Percentiles rank a stretch among this genome's conserved stretches.
phyloP scores from a whole-genome alignment of 2,888 invertebrate species.

The Diarsia rubi region DNA sequence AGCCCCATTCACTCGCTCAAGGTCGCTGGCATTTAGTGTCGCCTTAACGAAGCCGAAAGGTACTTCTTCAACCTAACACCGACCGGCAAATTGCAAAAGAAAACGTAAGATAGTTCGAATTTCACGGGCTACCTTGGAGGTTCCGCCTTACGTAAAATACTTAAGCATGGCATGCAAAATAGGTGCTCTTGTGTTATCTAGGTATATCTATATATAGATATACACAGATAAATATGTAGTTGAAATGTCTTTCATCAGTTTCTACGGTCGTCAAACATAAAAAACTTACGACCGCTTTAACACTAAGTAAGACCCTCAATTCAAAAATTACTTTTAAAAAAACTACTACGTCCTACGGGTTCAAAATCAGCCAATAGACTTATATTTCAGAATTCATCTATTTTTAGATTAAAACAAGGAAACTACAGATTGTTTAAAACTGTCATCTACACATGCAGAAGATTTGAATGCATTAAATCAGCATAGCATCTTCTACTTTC shows the following conservation, averaged over 20 bases:
- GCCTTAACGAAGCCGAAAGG: too few species aligned
- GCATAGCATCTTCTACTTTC: neutral
- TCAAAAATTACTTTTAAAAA: neutral
- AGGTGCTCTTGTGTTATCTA: too few species aligned
- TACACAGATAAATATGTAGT: too few species aligned
- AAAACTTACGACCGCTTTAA: neutral
- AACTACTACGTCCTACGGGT: neutral
- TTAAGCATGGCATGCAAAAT: too few species aligned
- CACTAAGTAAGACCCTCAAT: neutral
- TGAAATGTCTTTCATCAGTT: neutral
- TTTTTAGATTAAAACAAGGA: neutral
- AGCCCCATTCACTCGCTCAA: too few species aligned
- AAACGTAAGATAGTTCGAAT: too few species aligned
- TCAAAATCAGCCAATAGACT: neutral
- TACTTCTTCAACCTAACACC: too few species aligned
- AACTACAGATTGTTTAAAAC: neutral
- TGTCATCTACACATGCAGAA: neutral
- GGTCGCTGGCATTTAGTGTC: too few species aligned
- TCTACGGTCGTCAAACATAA: neutral
- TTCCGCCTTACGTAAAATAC: too few species aligned
- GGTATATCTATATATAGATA: too few species aligned
- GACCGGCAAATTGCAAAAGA: too few species aligned
- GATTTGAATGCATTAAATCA: neutral
- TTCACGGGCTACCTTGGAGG: too few species aligned
- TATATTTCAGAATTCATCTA: neutral